Percentiles rank a stretch among this genome's conserved stretches.
phyloP scores from a whole-genome alignment of 2,113 vertebrate species.

The Tragelaphus scriptus region DNA sequence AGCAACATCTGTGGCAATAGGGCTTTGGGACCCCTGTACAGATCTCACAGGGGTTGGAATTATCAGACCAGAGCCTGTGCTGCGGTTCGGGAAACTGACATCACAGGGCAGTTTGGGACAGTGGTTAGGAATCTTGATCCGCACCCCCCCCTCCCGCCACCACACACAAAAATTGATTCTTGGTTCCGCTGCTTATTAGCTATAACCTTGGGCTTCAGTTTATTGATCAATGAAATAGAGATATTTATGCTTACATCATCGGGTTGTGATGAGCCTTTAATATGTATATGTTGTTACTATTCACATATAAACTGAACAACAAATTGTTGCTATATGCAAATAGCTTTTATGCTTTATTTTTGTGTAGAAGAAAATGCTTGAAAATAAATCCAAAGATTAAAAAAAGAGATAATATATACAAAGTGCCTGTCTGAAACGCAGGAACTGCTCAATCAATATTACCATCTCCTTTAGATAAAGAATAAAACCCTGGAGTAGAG shows the following conservation, averaged over 20 bases:
- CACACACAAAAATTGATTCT: not conserved
- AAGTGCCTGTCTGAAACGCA: not conserved
- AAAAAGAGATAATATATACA: not conserved
- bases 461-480: not conserved
- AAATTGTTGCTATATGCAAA: not conserved
- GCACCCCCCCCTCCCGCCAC: fast-evolving
- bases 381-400: not conserved
- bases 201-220: not conserved
- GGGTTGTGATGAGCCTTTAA: not conserved
- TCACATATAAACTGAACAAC: not conserved
- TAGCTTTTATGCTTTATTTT: not conserved
- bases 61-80: not conserved
- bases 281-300: not conserved
- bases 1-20: not conserved
- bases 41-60: not conserved
- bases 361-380: not conserved
- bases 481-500: not conserved
- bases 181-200: not conserved
- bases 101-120: not conserved
- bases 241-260: not conserved
- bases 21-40: not conserved
- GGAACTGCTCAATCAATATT: not conserved
- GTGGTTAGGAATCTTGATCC: not conserved
- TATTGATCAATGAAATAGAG: not conserved
- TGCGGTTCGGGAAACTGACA: fast-evolving